Percentiles rank a stretch among this genome's conserved stretches.
phyloP scores from a whole-genome alignment of 1,140 invertebrate species.

The Polypedilum pembai region DNA sequence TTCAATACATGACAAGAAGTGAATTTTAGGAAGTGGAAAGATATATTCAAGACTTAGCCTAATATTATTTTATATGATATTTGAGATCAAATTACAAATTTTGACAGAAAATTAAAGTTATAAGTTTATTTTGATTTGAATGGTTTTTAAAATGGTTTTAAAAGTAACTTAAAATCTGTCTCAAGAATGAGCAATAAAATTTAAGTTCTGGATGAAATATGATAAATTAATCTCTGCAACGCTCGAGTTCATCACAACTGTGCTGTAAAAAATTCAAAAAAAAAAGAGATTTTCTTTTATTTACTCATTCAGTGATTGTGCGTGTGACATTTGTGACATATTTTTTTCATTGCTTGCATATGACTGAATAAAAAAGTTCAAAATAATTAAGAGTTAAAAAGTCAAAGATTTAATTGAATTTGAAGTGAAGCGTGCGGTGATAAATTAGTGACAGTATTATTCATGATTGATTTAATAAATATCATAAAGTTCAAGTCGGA shows the following conservation, averaged over 20 bases:
- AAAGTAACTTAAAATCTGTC: no score
- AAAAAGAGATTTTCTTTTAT: no score
- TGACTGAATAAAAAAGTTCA: neutral
- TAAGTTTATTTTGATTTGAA: no score
- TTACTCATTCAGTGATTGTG: neutral
- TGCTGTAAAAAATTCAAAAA: neutral
- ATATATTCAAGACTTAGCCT: neutral
- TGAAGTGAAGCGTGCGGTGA: neutral
- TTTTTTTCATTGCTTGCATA: neutral
- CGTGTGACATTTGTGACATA: slow-evolving; percentile 16
- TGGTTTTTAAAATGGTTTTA: no score
- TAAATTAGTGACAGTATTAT: neutral
- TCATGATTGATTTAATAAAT: neutral
- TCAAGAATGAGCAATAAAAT: neutral
- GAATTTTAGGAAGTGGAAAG: no score
- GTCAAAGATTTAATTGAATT: slow-evolving; percentile 19
- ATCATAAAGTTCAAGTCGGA: slow-evolving; percentile 1
- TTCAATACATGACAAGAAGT: neutral
- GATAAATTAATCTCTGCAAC: slow-evolving; percentile 3
- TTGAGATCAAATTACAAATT: neutral
- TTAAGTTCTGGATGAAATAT: neutral
- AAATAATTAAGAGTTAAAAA: neutral
- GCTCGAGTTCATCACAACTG: neutral
- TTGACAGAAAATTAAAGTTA: neutral
- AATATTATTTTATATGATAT: neutral